phyloP scores from a whole-genome alignment of 2,888 invertebrate genomes.

The Aporophyla nigra region DNA sequence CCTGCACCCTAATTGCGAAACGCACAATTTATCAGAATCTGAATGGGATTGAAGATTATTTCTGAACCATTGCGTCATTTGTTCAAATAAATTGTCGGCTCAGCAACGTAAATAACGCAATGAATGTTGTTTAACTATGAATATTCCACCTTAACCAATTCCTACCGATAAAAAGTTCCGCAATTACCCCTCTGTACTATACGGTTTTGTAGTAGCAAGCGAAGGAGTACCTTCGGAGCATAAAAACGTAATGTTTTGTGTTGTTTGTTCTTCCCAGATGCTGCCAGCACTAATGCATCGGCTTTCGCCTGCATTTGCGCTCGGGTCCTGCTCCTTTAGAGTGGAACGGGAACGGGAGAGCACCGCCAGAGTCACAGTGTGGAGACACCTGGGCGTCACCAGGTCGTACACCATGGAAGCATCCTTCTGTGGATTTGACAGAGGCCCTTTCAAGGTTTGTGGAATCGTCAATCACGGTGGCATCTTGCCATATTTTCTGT shows the following conservation, averaged over 20 bases:
- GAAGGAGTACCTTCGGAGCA: no score
- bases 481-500: background rate
- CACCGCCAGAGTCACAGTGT: slow-evolving; percentile 96
- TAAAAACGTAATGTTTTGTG: background rate
- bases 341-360: slow-evolving; percentile 95
- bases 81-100: no score
- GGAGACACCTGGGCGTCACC: slow-evolving; percentile 95
- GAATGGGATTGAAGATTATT: no score
- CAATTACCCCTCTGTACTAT: no score
- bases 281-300: slow-evolving; percentile 94
- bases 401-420: slow-evolving; percentile 96
- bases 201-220: no score
- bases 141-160: no score
- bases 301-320: slow-evolving; percentile 93
- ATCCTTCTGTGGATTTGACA: slow-evolving; percentile 96
- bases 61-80: no score
- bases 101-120: no score
- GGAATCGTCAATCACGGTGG: background rate
- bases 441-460: slow-evolving; percentile 93
- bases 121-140: no score
- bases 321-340: slow-evolving; percentile 94
- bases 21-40: no score
- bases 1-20: no score
- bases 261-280: slow-evolving; percentile 84
- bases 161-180: no score